Evolutionary conservation across 2,888 invertebrate species (phyloP).

Genomic region (Xestia sexstrigata): DNA sequence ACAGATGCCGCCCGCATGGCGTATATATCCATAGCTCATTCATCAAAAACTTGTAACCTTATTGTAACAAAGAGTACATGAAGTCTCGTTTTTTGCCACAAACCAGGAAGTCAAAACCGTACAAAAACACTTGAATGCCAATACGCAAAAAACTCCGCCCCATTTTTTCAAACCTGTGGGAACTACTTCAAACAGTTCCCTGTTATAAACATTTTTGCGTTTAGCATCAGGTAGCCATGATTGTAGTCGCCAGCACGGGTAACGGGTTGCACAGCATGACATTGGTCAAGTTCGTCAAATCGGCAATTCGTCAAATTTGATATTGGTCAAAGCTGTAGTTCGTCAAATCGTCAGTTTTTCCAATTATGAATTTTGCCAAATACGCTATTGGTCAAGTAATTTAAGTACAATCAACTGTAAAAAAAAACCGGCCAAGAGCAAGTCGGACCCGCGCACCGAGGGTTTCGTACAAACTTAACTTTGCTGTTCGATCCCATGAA

Average conservation of each 20-base stretch:
- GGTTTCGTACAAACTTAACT: too few species aligned
- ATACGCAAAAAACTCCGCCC: neutral
- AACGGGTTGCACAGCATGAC: too few species aligned
- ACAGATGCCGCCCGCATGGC: neutral
- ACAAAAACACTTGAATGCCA: slow-evolving; percentile 22
- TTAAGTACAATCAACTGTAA: too few species aligned
- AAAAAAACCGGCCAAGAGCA: too few species aligned
- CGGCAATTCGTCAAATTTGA: too few species aligned
- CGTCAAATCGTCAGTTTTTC: too few species aligned
- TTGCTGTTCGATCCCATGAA: too few species aligned
- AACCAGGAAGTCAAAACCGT: slow-evolving; percentile 25
- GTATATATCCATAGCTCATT: neutral
- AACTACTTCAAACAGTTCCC: neutral
- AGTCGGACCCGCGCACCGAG: too few species aligned
- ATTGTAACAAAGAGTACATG: neutral
- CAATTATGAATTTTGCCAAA: too few species aligned
- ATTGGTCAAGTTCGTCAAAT: too few species aligned
- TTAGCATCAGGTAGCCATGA: neutral
- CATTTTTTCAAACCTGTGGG: neutral
- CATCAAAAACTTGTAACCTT: neutral
- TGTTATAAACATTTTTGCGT: neutral
- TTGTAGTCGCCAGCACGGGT: neutral
- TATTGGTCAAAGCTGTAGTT: too few species aligned
- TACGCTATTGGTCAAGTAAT: too few species aligned
- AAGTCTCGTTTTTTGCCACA: slow-evolving; percentile 18